phyloP scores from a whole-genome alignment of 1,140 invertebrate species.

The Drosophila gunungcola region DNA sequence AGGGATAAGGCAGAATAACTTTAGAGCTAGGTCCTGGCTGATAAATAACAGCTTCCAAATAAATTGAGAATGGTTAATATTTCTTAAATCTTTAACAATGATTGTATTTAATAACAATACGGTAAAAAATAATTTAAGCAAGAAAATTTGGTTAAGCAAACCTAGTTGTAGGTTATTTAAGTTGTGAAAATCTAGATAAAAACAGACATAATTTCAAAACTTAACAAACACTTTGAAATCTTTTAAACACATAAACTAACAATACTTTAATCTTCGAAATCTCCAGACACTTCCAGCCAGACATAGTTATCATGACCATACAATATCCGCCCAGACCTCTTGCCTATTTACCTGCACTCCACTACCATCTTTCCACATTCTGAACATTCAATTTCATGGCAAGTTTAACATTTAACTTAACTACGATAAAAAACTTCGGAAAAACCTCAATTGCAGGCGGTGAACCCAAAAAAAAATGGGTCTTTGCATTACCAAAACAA shows the following conservation, averaged over 20 bases:
- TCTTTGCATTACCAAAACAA: constrained; percentile 41
- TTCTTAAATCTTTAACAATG: too few species aligned
- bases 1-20: background rate
- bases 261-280: background rate
- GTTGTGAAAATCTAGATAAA: too few species aligned
- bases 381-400: constrained; percentile 75
- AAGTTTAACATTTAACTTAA: constrained; percentile 66
- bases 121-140: too few species aligned
- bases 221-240: background rate
- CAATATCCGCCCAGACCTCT: too few species aligned
- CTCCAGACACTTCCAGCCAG: constrained; percentile 16
- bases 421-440: constrained; percentile 31
- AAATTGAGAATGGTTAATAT: too few species aligned
- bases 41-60: too few species aligned
- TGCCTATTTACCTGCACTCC: constrained; percentile 23
- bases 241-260: background rate
- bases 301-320: constrained; percentile 26
- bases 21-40: too few species aligned
- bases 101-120: too few species aligned
- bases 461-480: constrained; percentile 26
- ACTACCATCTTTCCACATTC: constrained; percentile 53
- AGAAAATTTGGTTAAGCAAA: too few species aligned
- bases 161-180: too few species aligned
- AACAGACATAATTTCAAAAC: too few species aligned
- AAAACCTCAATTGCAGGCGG: constrained; percentile 75